These are phyloP conservation scores for Anser cygnoides DNA, from an alignment of 2,113 vertebrate species.

Conservation along the genomic window DNA sequence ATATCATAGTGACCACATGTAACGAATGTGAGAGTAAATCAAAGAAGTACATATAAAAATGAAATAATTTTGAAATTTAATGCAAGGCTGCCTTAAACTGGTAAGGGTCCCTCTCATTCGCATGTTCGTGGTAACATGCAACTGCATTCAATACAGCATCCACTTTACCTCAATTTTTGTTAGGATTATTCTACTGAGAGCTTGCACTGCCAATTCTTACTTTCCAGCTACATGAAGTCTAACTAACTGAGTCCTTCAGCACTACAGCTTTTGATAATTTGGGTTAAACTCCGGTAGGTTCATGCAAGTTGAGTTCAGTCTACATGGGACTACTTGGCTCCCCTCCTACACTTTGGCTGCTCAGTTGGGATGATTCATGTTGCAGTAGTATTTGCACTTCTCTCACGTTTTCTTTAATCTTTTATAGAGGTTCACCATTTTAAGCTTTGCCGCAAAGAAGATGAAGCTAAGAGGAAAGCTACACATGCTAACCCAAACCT, in stretches of 20 bases:
- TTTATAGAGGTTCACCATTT: not conserved
- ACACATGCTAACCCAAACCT: not conserved
- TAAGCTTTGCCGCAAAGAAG: constrained; percentile 8
- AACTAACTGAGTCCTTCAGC: not conserved
- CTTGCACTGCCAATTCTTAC: not conserved
- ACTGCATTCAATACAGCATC: not conserved
- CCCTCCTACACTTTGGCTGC: not conserved
- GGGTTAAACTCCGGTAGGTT: not conserved
- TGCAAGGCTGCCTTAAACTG: not conserved
- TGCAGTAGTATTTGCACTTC: not conserved
- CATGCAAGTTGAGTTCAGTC: not conserved
- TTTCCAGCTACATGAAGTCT: not conserved
- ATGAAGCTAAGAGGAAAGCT: constrained; percentile 18
- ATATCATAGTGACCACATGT: not conserved
- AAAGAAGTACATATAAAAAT: not conserved
- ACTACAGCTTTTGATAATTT: not conserved
- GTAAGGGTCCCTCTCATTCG: not conserved
- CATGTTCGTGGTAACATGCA: not conserved
- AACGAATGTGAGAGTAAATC: not conserved
- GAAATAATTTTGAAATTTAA: not conserved
- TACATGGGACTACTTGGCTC: not conserved
- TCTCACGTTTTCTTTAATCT: not conserved
- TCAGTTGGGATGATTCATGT: not conserved
- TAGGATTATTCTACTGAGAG: not conserved
- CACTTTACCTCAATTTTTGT: not conserved